A percentile compares a stretch with the other conserved stretches of the same genome.
Evolutionary conservation across 2,888 invertebrate species (phyloP).

Genomic region (Sinelater perroti): DNA sequence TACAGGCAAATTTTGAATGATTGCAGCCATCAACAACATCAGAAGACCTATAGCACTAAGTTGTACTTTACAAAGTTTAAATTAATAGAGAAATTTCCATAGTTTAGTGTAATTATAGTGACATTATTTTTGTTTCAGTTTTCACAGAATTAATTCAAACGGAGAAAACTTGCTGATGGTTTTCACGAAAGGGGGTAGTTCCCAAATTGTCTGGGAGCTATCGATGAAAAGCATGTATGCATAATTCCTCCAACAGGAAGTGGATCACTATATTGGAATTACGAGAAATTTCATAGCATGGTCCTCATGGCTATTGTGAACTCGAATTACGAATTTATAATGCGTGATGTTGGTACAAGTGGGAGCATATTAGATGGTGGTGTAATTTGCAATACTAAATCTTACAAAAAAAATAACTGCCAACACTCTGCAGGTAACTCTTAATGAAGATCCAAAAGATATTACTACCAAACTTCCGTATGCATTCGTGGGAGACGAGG

Average conservation of each 20-base stretch:
- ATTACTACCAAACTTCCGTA: constrained; percentile 25
- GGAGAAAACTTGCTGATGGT: constrained; percentile 38
- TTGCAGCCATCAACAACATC: no score
- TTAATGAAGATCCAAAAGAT: constrained; percentile 24
- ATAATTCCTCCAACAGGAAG: constrained; percentile 41
- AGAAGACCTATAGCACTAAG: no score
- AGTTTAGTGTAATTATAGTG: no score
- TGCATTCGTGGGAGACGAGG: constrained; percentile 46
- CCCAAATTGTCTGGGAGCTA: constrained; percentile 42
- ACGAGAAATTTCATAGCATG: constrained; percentile 42
- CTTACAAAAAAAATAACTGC: constrained; percentile 15
- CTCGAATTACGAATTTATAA: constrained; percentile 41
- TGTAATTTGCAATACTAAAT: constrained; percentile 32
- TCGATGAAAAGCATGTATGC: constrained; percentile 46
- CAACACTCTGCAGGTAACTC: constrained; percentile 27
- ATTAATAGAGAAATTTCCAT: no score
- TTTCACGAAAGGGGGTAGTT: constrained; percentile 44
- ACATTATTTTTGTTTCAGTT: no score
- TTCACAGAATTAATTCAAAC: constrained; percentile 33
- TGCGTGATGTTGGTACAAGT: constrained; percentile 36
- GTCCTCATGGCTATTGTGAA: constrained; percentile 37
- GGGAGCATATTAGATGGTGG: constrained; percentile 36
- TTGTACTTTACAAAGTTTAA: no score
- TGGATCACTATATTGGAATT: constrained; percentile 47
- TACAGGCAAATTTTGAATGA: no score